Base-by-base conservation (phyloP, 2,113 vertebrate genomes). In the Chionodraco myersi region DNA sequence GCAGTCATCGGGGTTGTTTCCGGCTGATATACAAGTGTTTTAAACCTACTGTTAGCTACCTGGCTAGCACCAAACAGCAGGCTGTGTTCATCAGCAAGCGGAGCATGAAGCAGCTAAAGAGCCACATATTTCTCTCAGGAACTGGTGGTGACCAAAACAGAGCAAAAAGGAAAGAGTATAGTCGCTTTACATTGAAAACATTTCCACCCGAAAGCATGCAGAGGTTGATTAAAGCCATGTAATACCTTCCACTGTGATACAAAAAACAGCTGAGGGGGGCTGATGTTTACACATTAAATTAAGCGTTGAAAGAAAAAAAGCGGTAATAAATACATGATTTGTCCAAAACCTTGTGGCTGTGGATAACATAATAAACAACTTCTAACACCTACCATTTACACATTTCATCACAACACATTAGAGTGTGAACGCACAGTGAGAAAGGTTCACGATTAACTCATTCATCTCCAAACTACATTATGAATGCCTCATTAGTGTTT, bases 401-500 rank as follows among this genome's bases (percentile, higher is more conserved):
- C 6, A 21, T 5, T 51, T 69, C 49, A 69, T 66, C 9, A 63
- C 59, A 67, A 65, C 61, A 78, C 73, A 66, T 73, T 58, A 69
- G 53, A 34, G 68, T 44, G 3, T 49, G 63, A 86, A 82, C 18
- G 58, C 62, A 57, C 62, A 41, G 15, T 84, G 47, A 62, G 47
- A 62, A 72, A 64, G 69, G 0, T 65, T 49, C 62, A 44, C 65
- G 69, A 80, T 78, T 61, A 84, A 84, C 26, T 2, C 57, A 74
- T 83, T 79, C 61, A 64, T 77, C 56, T 53, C 63, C 47, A 6
- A 81, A 45, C 57, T n/a, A 53, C 49, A 71, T 52, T 48, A 67
- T 36, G 74, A 75, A 48, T 47, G 76, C 60, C 44, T 86, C 70
- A 71, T 79, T 77, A 68, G 23, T 62, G 60, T 69, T 68, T 76